Base-by-base conservation (phyloP, 2,797 vertebrate genomes). In the Syndactyla subalaris region DNA sequence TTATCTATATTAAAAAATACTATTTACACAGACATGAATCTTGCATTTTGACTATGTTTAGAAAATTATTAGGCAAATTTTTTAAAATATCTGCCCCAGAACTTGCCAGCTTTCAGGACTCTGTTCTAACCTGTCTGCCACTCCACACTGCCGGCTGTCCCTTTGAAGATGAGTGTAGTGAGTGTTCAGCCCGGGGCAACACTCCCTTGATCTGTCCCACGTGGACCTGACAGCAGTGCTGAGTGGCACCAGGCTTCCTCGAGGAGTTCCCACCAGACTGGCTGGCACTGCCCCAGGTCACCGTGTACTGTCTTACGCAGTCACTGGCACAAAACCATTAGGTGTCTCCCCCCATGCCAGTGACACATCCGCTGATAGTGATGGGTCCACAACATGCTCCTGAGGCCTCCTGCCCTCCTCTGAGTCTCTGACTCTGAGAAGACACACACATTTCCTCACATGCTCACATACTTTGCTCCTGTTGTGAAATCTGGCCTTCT, bases 401-500 rank as follows among this genome's bases (percentile, higher is more conserved):
- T 26, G 24, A 45, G 46, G 32, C 65, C 45, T 80, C 63, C 74
- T 52, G 77, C 70, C 55, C 75, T 82, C 57, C 82, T 41, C 39
- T 51, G 86, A 17, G 76, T 45, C 57, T 32, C 19, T 32, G 46
- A 0, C 71, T 24, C 70, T 29, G 68, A 68, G 41, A 9, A 87
- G 61, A 6, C 41, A 49, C 57, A 9, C 1, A 9, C 0, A 1
- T 77, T 79, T 89, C 82, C 67, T 88, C 77, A 59, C 85, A 45
- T 2, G 1, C 46, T 88, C 38, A 10, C 2, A 2, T 48, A 21
- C 77, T 82, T 80, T 63, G 78, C 41, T 92, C 41, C 57, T 43
- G 21, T 94, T 96, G 62, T 41, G 93, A 89, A 93, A 95, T 66
- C 39, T 70, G 87, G 67, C 66, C 79, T 85, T 55, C 14, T 15